Conservation (phyloP, 2,888 invertebrate genomes). For the Germaria angustata region DNA sequence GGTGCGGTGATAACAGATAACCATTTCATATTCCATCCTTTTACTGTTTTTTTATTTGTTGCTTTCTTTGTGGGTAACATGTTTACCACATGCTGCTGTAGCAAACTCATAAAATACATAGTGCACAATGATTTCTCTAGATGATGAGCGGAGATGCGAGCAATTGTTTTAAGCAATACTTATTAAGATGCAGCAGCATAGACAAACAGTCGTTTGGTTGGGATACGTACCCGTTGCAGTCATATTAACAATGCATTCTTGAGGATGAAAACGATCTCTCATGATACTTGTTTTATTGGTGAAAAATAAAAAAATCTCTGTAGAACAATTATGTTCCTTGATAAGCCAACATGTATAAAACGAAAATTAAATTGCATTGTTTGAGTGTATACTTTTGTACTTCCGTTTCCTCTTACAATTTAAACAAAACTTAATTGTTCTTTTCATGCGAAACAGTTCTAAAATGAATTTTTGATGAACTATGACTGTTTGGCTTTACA, state of each 20-base stretch:
- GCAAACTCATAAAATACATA: background rate
- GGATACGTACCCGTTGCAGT: background rate
- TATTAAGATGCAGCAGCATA: background rate
- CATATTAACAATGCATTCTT: slow-evolving; percentile 8
- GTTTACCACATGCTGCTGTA: background rate
- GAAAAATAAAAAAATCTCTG: background rate
- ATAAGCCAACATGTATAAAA: background rate
- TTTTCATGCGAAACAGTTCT: background rate
- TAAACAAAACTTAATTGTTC: slow-evolving; percentile 16
- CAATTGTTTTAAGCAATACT: background rate
- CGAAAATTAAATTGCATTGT: background rate
- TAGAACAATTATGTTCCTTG: background rate
- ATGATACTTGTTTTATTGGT: background rate
- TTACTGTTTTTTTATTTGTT: background rate
- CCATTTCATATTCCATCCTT: no score
- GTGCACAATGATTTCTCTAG: no score
- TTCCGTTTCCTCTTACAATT: slow-evolving; percentile 6
- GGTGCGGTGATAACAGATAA: no score
- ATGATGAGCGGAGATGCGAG: no score
- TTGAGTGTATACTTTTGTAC: background rate
- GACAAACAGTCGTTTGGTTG: background rate
- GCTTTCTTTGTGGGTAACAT: background rate
- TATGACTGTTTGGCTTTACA: background rate
- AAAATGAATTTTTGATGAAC: background rate
- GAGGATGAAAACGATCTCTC: background rate